Percentiles rank a stretch among this genome's conserved stretches.
Conservation (phyloP, 1,140 invertebrate genomes). For the Cherax quadricarinatus region DNA sequence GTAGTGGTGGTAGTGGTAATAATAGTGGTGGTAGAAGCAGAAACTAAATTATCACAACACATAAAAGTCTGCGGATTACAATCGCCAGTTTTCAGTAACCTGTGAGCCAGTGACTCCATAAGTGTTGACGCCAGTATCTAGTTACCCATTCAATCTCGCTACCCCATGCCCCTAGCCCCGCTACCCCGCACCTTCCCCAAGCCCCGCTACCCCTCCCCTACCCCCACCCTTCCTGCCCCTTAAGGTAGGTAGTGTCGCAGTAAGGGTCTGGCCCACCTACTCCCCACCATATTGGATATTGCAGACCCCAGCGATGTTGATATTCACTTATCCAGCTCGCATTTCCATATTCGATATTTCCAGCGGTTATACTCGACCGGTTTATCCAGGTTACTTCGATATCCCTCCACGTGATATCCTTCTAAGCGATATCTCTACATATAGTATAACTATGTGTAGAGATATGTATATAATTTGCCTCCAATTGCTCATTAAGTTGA, state of each 20-base stretch:
- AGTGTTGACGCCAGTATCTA: background rate
- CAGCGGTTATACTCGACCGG: background rate
- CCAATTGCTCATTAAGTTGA: too few relatives aligned
- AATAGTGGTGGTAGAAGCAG: too few relatives aligned
- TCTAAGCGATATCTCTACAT: too few relatives aligned
- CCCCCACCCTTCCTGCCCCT: too few relatives aligned
- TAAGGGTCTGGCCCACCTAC: constrained; percentile 2
- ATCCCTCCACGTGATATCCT: too few relatives aligned
- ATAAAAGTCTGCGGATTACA: too few relatives aligned
- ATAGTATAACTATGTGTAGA: too few relatives aligned
- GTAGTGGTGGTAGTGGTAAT: too few relatives aligned
- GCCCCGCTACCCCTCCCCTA: background rate
- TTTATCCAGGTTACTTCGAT: constrained; percentile 15
- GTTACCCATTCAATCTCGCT: background rate
- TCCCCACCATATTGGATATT: constrained; percentile 26
- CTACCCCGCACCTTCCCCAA: background rate
- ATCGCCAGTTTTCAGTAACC: background rate
- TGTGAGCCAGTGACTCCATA: too few relatives aligned
- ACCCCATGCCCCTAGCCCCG: background rate
- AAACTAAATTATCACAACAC: too few relatives aligned
- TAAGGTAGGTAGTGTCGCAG: background rate
- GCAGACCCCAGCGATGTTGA: constrained; percentile 23
- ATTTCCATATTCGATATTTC: constrained; percentile 43
- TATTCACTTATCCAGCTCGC: constrained; percentile 37
- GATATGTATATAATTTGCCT: too few relatives aligned